phyloP scores from a whole-genome alignment of 2,797 vertebrate genomes.

The Graptemys geographica region DNA sequence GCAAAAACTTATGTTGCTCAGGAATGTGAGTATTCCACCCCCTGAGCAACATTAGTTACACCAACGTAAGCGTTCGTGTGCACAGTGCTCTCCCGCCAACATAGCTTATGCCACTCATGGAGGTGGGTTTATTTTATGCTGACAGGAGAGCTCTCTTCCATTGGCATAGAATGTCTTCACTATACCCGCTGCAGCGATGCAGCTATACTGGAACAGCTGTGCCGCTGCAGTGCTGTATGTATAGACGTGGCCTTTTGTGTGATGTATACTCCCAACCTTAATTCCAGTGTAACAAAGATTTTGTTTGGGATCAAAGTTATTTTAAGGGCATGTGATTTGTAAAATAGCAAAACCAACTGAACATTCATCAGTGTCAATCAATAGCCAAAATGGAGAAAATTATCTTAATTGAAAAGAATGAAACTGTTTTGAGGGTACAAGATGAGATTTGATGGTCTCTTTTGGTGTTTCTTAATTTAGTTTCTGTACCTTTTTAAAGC shows the following conservation, averaged over 20 bases:
- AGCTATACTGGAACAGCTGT: neutral
- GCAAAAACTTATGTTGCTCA: too few relatives aligned
- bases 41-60: too few relatives aligned
- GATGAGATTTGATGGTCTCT: neutral
- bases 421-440: neutral
- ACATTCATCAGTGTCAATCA: neutral
- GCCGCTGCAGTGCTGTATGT: too few relatives aligned
- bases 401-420: neutral
- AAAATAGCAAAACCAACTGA: neutral
- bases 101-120: too few relatives aligned
- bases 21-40: too few relatives aligned
- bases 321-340: neutral
- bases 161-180: too few relatives aligned
- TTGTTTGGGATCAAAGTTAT: neutral
- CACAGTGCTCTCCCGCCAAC: too few relatives aligned
- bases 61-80: too few relatives aligned
- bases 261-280: neutral
- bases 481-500: neutral
- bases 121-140: too few relatives aligned
- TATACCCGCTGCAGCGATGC: too few relatives aligned
- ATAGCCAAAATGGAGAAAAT: neutral
- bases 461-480: neutral
- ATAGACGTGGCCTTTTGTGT: neutral
- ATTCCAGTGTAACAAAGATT: neutral
- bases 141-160: too few relatives aligned